These are phyloP conservation scores for Epinotia nisella DNA, from an alignment of 2,888 invertebrate genomes.

Conservation along the genomic window DNA sequence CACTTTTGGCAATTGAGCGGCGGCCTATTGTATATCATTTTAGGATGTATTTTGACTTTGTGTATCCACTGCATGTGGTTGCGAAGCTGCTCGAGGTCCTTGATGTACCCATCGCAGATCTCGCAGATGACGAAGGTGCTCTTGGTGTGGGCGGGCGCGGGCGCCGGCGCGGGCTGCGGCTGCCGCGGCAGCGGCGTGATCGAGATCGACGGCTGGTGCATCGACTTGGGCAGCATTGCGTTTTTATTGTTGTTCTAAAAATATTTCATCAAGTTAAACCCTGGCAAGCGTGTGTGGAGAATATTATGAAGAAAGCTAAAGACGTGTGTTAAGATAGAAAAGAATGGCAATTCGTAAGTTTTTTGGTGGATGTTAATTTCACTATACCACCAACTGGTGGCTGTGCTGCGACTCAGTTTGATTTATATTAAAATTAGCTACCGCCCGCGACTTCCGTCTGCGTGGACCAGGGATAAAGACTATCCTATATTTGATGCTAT, in stretches of 20 bases:
- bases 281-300: no score
- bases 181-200: conserved; percentile 92
- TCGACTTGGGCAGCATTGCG: conserved; percentile 54
- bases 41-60: conserved; percentile 97
- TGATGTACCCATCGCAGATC: conserved; percentile 98
- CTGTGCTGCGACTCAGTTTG: no score
- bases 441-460: no score
- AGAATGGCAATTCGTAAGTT: no score
- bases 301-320: no score
- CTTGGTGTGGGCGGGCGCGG: conserved; percentile 84
- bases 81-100: conserved; percentile 96
- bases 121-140: conserved; percentile 97
- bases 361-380: no score
- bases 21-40: conserved; percentile 97
- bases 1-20: conserved; percentile 98
- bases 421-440: no score
- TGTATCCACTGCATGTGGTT: conserved; percentile 99
- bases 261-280: no score
- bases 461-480: no score
- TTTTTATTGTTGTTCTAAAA: conserved; percentile 63
- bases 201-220: conserved; percentile 93
- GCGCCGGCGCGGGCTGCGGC: conserved; percentile 68
- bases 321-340: no score
- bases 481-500: no score
- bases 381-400: no score